These are phyloP conservation scores for Myathropa florea DNA, from an alignment of 2,888 invertebrate species.

Conservation along the genomic window DNA sequence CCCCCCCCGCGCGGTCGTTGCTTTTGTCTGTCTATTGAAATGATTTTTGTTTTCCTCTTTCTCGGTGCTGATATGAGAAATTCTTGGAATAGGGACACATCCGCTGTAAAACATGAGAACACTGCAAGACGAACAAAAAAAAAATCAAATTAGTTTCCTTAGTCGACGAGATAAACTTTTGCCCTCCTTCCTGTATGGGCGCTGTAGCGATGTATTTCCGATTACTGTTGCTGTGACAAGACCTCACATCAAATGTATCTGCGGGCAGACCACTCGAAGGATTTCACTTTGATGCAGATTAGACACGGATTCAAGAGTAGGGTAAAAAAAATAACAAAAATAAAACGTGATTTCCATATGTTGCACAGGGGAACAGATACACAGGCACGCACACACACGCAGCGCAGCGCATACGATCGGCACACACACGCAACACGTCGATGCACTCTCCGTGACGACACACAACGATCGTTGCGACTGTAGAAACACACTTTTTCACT, in stretches of 20 bases:
- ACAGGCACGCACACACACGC: conserved; percentile 12
- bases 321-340: conserved; percentile 6
- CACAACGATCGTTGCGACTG: conserved; percentile 16
- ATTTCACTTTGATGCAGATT: conserved; percentile 63
- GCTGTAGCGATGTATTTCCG: conserved; percentile 32
- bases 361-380: not conserved
- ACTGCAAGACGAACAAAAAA: conserved; percentile 38
- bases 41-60: conserved; percentile 28
- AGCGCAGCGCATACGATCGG: not conserved
- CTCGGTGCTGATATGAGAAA: conserved; percentile 66
- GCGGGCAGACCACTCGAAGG: conserved; percentile 12
- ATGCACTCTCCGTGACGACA: conserved; percentile 39
- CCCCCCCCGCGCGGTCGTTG: conserved; percentile 13
- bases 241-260: not conserved
- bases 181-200: conserved; percentile 64
- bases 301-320: conserved; percentile 15
- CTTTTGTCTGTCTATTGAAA: conserved; percentile 57
- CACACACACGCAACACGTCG: conserved; percentile 39
- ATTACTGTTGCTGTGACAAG: conserved; percentile 25
- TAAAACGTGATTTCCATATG: conserved; percentile 59
- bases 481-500: conserved; percentile 34
- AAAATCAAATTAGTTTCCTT: conserved; percentile 65
- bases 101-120: conserved; percentile 62
- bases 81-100: conserved; percentile 71
- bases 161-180: conserved; percentile 67